phyloP scores from a whole-genome alignment of 64 coral and sea anemone genomes.

The Dendronephthya gigantea region DNA sequence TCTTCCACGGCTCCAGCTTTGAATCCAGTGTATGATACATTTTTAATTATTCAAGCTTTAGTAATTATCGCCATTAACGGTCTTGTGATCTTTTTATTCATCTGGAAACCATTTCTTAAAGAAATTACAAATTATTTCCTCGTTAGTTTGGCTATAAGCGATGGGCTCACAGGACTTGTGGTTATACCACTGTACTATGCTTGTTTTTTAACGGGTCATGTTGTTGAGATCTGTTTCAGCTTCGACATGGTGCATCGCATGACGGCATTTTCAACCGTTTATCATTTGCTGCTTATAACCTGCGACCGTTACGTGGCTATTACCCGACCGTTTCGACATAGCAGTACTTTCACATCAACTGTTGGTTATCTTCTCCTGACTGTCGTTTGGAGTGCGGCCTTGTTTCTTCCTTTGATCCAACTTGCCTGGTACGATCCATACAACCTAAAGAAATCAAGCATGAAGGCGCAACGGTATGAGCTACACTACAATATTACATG shows the following conservation, averaged over 20 bases:
- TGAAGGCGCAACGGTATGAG: neutral
- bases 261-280: slow-evolving; percentile 2
- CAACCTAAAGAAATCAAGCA: neutral
- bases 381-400: neutral
- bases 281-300: neutral
- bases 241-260: neutral
- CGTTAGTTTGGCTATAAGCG: neutral
- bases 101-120: slow-evolving; percentile 4
- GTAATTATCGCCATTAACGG: neutral
- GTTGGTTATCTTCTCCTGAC: neutral
- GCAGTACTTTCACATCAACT: neutral
- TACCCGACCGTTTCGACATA: neutral
- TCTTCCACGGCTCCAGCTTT: neutral
- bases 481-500: neutral
- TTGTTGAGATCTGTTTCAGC: neutral
- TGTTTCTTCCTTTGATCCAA: neutral
- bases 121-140: slow-evolving; percentile 17
- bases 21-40: neutral
- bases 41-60: neutral
- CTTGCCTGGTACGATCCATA: neutral
- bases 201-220: neutral
- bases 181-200: neutral
- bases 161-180: neutral
- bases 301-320: neutral
- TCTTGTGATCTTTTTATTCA: neutral